Evolutionary conservation across 2,113 vertebrate genomes (phyloP).

Genomic region (Xiphorhynchus elegans): DNA sequence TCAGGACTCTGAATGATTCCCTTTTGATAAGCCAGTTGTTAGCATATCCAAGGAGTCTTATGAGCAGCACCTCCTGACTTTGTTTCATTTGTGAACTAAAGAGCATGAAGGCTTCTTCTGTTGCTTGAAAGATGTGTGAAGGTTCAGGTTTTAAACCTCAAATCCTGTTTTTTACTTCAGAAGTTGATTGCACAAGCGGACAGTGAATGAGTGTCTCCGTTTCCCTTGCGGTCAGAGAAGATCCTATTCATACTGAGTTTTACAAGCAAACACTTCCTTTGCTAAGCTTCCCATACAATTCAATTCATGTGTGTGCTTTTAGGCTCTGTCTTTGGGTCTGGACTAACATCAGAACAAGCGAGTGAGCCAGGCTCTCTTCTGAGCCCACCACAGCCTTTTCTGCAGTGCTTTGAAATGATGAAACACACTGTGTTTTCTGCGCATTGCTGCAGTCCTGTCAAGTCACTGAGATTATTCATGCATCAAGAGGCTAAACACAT

Average conservation of each 20-base stretch:
- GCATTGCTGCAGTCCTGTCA: background rate
- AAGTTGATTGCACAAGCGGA: constrained; percentile 55
- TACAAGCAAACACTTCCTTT: constrained; percentile 64
- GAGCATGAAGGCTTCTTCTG: constrained; percentile 48
- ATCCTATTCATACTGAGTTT: constrained; percentile 58
- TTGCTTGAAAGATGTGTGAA: constrained; percentile 31
- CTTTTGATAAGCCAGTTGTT: constrained; percentile 13
- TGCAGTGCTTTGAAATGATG: background rate
- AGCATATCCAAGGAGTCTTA: constrained; percentile 32
- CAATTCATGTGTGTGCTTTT: constrained; percentile 17
- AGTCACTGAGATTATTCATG: background rate
- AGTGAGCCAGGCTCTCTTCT: background rate
- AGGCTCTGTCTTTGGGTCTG: background rate
- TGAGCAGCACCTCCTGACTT: constrained; percentile 57
- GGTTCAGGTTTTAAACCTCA: constrained; percentile 58
- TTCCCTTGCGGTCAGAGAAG: constrained; percentile 57
- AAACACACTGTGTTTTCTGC: background rate
- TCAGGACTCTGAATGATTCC: background rate
- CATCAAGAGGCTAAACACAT: background rate
- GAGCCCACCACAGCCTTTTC: background rate
- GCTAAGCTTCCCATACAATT: constrained; percentile 43
- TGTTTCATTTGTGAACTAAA: background rate
- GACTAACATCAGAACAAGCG: background rate
- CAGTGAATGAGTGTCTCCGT: constrained; percentile 47
- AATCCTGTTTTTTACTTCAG: constrained; percentile 50